Evolutionary conservation across 37 sponge, comb jelly and placozoan species (phyloP), one percentile per base, ranked within the genome.

Genomic region (Geodia barretti): DNA sequence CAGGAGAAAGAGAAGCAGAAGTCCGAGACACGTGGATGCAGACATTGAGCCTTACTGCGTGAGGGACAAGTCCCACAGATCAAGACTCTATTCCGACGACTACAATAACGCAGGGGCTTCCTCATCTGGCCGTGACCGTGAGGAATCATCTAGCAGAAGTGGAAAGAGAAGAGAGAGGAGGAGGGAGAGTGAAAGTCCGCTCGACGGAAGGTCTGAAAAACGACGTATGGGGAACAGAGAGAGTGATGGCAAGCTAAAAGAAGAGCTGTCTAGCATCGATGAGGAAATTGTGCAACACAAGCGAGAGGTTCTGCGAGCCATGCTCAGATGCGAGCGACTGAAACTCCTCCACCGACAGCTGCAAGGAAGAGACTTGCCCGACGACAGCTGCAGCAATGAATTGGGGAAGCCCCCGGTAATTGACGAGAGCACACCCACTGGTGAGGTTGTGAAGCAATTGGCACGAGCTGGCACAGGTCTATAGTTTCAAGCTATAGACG

Each of bases 271-370:
- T 19, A 14, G n/a, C 24, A 23, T 84, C 61, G 70, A 75, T 25
- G 38, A 23, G 25, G 60, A 71, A 35, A 88, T 88, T 30, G 70
- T 39, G 33, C 47, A 63, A 0, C 62, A 77, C 73, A 82, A 88
- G 60, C 43, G 29, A 4, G 37, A 77, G 42, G 20, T 88, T 3
- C 68, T 88, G 68, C 77, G 78, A 74, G 73, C 59, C 17, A 33
- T 65, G 74, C 68, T 88, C 0, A 42, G 35, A 28, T 39, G 73
- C 32, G 89, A 88, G 63, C 72, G 85, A 68, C 41, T 85, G 3
- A 79, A 70, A 37, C 60, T 85, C 32, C 72, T 85, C 1, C 85
- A 70, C 30, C 59, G 35, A 37, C 32, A 26, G n/a, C 54, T 71
- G 32, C 78, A 85, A n/a, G n/a, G n/a, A n/a, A n/a, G n/a, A n/a